Percentiles rank a stretch among this genome's conserved stretches.
Evolutionary conservation across 2,888 invertebrate genomes (phyloP).

Genomic region (Scaptomyza cyrtandrae): DNA sequence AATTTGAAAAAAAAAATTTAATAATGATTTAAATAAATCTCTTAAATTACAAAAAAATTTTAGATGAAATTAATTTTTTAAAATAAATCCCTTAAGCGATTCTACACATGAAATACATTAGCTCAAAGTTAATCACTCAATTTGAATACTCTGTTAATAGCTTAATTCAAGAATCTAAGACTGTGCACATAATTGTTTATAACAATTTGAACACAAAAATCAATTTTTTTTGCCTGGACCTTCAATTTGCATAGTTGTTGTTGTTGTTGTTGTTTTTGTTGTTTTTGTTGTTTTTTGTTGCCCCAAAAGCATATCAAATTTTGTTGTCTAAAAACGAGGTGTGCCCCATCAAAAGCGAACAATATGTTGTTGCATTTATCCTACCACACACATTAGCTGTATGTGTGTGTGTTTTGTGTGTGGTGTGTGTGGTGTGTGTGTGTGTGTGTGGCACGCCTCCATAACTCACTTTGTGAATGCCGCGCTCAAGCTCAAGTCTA

Average conservation of each 20-base stretch:
- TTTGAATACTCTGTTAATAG: background rate
- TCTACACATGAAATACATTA: background rate
- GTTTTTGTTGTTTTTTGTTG: background rate
- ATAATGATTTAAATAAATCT: too few relatives aligned
- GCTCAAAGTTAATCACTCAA: conserved; percentile 3
- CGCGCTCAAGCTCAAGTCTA: conserved; percentile 58
- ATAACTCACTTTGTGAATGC: conserved; percentile 47
- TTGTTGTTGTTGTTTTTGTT: conserved; percentile 39
- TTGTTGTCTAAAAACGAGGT: conserved; percentile 52
- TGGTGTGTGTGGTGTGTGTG: conserved; percentile 12
- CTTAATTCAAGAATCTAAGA: background rate
- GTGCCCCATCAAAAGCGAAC: conserved; percentile 52
- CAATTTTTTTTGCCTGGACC: conserved; percentile 28
- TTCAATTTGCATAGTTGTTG: conserved; percentile 68
- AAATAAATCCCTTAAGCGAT: background rate
- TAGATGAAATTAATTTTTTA: too few relatives aligned
- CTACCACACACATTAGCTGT: conserved; percentile 3
- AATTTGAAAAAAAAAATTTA: too few relatives aligned
- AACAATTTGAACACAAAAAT: conserved; percentile 48
- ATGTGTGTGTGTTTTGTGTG: background rate
- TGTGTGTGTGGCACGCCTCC: conserved; percentile 25
- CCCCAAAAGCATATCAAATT: conserved; percentile 53
- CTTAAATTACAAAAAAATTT: too few relatives aligned
- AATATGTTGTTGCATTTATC: conserved; percentile 33
- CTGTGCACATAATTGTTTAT: background rate